Evolutionary conservation across 2,113 vertebrate species (phyloP).

Genomic region (Spheniscus mendiculus): DNA sequence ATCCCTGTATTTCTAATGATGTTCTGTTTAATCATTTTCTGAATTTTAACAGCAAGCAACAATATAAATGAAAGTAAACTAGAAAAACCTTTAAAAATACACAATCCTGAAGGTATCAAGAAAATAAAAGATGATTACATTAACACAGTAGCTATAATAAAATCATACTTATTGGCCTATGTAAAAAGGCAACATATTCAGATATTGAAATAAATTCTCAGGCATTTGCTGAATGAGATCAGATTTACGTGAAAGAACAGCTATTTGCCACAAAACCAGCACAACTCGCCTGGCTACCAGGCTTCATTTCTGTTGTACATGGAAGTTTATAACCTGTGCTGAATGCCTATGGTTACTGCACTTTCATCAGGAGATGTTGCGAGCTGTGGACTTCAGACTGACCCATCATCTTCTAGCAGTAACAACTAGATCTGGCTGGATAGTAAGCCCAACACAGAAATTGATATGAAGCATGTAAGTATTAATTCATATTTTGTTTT

Average conservation of each 20-base stretch:
- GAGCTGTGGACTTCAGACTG: background rate
- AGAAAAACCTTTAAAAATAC: background rate
- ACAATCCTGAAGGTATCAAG: background rate
- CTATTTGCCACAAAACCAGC: background rate
- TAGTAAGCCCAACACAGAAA: background rate
- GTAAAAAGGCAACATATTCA: background rate
- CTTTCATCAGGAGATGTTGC: background rate
- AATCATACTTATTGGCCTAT: background rate
- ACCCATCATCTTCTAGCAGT: background rate
- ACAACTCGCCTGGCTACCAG: background rate
- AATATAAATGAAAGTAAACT: background rate
- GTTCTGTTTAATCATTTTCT: background rate
- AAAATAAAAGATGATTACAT: background rate
- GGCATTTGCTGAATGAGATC: background rate
- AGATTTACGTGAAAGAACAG: background rate
- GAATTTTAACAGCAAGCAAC: background rate
- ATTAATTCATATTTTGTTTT: background rate
- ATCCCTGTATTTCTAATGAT: background rate
- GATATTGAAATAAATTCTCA: background rate
- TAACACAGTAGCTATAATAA: background rate
- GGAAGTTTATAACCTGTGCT: background rate
- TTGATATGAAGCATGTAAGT: background rate
- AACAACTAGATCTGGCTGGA: background rate
- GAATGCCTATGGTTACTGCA: background rate
- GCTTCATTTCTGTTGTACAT: background rate